phyloP scores from a whole-genome alignment of 2,113 vertebrate genomes.

The Sylvietta virens region DNA sequence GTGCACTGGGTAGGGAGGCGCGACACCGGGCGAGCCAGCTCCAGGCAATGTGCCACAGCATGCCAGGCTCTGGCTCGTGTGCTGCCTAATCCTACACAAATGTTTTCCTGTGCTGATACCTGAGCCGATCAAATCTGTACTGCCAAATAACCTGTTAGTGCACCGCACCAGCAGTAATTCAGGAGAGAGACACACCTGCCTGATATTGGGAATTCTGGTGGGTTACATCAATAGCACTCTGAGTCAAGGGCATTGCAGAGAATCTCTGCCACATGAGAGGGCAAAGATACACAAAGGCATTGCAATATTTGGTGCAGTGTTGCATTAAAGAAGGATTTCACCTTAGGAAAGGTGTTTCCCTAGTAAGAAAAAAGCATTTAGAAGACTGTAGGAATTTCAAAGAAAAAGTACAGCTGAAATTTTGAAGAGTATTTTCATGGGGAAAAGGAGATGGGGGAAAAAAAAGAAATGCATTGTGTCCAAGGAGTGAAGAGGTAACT shows the following conservation, averaged over 20 bases:
- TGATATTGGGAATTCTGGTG: not conserved
- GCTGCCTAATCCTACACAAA: not conserved
- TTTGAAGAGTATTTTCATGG: not conserved
- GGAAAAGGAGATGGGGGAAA: not conserved
- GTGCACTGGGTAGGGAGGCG: not conserved
- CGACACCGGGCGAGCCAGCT: fast-evolving
- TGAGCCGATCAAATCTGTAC: not conserved
- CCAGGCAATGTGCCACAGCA: fast-evolving
- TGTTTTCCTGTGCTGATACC: not conserved
- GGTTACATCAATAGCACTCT: not conserved
- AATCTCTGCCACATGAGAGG: not conserved
- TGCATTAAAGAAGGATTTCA: not conserved
- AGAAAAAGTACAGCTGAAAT: not conserved
- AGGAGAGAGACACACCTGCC: not conserved
- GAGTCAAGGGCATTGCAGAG: not conserved
- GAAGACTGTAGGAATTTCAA: not conserved
- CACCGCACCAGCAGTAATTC: not conserved
- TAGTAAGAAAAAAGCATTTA: not conserved
- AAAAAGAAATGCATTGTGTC: not conserved
- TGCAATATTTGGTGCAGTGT: not conserved
- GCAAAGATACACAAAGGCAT: not conserved
- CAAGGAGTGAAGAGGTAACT: not conserved
- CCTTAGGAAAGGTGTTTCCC: not conserved
- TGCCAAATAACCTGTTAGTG: not conserved
- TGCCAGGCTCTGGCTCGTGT: not conserved